These are phyloP conservation scores for Drymodes brunneopygia DNA, from an alignment of 2,113 vertebrate species.

Conservation along the genomic window DNA sequence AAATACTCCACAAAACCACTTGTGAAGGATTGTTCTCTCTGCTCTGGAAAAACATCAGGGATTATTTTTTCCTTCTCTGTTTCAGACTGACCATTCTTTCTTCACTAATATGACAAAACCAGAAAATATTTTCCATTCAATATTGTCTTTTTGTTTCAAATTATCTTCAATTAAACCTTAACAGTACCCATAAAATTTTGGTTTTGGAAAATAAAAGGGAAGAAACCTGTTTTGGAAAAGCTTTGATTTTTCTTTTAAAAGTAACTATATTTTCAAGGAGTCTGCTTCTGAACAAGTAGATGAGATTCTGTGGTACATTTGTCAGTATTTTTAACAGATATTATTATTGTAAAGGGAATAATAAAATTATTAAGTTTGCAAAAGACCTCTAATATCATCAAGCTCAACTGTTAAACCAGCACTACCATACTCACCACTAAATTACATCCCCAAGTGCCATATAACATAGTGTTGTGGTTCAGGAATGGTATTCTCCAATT, in stretches of 20 bases:
- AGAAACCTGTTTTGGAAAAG: background rate
- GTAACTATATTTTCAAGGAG: background rate
- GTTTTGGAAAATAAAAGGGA: background rate
- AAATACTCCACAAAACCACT: background rate
- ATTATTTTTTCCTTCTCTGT: background rate
- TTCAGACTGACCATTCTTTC: background rate
- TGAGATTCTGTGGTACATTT: background rate
- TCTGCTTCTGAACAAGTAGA: background rate
- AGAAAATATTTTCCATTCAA: background rate
- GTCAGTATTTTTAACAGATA: background rate
- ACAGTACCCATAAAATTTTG: background rate
- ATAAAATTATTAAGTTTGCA: background rate
- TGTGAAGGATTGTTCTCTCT: background rate
- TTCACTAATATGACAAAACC: background rate
- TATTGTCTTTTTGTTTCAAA: background rate
- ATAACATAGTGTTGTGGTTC: background rate
- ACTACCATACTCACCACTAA: background rate
- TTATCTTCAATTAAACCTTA: background rate
- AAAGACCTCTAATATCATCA: background rate
- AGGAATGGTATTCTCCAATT: background rate
- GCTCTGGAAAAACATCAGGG: accelerated
- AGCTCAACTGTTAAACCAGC: background rate
- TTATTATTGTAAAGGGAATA: background rate
- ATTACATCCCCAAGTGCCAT: background rate
- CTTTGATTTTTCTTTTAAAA: background rate